phyloP scores from a whole-genome alignment of 2,888 invertebrate genomes.

The Morpho deidamia region DNA sequence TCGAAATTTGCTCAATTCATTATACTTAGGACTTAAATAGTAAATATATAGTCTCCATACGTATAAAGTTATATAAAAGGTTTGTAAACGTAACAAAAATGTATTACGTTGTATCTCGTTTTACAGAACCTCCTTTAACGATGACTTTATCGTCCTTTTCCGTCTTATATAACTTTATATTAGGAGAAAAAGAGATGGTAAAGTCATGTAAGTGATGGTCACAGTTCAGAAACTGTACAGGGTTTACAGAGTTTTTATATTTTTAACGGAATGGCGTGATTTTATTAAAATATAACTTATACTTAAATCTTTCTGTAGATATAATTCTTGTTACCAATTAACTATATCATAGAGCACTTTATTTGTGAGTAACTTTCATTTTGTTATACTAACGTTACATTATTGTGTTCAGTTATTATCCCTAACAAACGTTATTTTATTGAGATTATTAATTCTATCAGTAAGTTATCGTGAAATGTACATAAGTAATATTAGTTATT shows the following conservation, averaged over 20 bases:
- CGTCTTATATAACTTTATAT: too few species aligned
- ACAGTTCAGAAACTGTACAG: too few species aligned
- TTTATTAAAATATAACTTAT: too few species aligned
- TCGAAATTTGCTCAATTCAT: slow-evolving; percentile 56
- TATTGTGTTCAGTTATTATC: too few species aligned
- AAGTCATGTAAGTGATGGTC: too few species aligned
- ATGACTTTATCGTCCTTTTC: too few species aligned
- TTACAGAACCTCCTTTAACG: too few species aligned
- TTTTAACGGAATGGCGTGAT: background rate
- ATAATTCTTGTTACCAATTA: slow-evolving; percentile 18
- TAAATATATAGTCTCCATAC: too few species aligned
- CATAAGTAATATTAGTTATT: background rate
- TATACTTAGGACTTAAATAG: background rate
- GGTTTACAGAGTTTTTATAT: slow-evolving; percentile 2
- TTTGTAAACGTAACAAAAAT: too few species aligned
- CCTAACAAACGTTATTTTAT: background rate
- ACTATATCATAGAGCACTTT: background rate
- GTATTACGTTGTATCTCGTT: too few species aligned
- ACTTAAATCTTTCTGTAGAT: slow-evolving; percentile 10
- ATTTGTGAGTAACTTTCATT: background rate
- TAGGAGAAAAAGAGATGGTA: too few species aligned
- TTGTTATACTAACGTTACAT: background rate
- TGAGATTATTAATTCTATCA: background rate
- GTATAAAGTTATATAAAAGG: too few species aligned
- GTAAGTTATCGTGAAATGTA: background rate